phyloP scores from a whole-genome alignment of 2,113 vertebrate species.

The Hippocampus abdominalis region DNA sequence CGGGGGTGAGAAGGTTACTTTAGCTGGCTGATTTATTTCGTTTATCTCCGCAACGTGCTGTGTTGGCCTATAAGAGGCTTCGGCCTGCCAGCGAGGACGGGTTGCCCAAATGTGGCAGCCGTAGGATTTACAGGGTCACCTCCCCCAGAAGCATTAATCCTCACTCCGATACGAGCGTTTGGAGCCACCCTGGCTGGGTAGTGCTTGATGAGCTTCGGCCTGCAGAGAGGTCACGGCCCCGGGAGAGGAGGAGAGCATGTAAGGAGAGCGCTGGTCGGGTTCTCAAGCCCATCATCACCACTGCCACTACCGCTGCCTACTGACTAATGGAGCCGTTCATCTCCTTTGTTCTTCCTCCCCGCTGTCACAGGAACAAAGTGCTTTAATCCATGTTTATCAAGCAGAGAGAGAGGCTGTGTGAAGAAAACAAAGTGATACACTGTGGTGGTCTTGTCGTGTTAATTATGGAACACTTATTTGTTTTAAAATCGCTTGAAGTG shows the following conservation, averaged over 20 bases:
- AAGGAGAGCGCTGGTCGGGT: conserved; percentile 51
- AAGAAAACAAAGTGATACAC: background rate
- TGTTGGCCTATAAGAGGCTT: conserved; percentile 25
- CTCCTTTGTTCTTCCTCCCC: conserved; percentile 30
- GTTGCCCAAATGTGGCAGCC: conserved; percentile 57
- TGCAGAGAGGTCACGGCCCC: conserved; percentile 60
- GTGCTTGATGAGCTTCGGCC: conserved; percentile 55
- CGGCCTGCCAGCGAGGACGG: conserved; percentile 45
- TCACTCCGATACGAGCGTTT: conserved; percentile 60
- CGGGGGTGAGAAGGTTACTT: conserved; percentile 52
- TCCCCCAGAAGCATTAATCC: conserved; percentile 71
- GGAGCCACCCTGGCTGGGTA: conserved; percentile 69
- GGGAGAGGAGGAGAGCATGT: conserved; percentile 56
- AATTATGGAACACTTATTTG: background rate
- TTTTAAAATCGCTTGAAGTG: background rate
- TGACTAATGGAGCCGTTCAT: conserved; percentile 52
- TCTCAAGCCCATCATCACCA: conserved; percentile 55
- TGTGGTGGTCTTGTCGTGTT: background rate
- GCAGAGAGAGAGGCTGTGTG: conserved; percentile 15
- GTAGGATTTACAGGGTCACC: conserved; percentile 68
- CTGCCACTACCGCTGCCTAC: conserved; percentile 32
- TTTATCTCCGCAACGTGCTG: conserved; percentile 54
- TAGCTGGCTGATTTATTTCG: conserved; percentile 62
- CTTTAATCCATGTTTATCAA: conserved; percentile 60
- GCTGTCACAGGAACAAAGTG: conserved; percentile 61